Conservation (phyloP, 1,140 invertebrate species). For the Ostrea edulis region DNA sequence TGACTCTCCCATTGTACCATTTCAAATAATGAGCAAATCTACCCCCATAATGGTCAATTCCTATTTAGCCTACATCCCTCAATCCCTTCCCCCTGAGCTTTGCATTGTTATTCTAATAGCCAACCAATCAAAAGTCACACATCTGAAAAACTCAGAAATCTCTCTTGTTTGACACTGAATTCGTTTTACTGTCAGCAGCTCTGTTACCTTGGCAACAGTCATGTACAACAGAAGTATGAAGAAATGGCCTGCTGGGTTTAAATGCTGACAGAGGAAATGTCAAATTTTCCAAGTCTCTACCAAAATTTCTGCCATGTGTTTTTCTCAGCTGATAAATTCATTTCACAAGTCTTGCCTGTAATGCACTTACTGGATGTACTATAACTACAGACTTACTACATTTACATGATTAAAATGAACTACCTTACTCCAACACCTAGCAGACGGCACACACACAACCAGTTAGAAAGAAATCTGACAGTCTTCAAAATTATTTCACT, state of each 20-base stretch:
- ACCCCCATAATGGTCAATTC: slow-evolving; percentile 22
- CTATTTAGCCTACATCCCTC: neutral
- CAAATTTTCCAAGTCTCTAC: neutral
- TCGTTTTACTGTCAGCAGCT: neutral
- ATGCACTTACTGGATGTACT: no score
- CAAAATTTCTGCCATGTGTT: neutral
- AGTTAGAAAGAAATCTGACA: neutral
- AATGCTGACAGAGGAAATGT: neutral
- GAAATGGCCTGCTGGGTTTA: slow-evolving; percentile 16
- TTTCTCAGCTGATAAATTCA: neutral
- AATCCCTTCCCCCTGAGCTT: neutral
- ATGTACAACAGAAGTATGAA: slow-evolving; percentile 29
- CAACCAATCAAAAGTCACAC: slow-evolving; percentile 21
- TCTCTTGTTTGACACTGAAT: slow-evolving; percentile 14
- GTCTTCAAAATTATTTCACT: neutral
- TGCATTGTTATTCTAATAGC: slow-evolving; percentile 16
- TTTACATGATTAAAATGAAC: no score
- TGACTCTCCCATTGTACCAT: slow-evolving; percentile 16
- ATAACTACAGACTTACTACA: no score
- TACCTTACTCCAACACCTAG: neutral
- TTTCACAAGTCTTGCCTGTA: neutral
- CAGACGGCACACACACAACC: neutral
- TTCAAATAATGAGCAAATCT: slow-evolving; percentile 11
- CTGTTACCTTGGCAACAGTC: slow-evolving; percentile 27
- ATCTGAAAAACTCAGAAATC: neutral